Base-by-base conservation (phyloP, 2,888 invertebrate species). In the Cheilosia grossa region DNA sequence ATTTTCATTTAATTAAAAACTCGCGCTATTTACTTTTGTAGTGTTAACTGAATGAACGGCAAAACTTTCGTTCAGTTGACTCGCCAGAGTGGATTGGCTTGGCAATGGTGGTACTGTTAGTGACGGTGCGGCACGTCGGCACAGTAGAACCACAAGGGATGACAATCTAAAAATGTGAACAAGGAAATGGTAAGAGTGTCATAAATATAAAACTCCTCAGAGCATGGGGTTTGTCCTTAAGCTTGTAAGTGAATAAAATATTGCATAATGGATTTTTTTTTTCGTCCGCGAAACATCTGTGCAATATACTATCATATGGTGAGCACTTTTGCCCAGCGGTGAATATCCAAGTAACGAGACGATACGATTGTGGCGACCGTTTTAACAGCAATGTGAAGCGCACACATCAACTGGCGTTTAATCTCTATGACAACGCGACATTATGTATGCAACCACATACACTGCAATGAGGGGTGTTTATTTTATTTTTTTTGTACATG, bases 1-100 rank as follows among this genome's bases (percentile, higher is more conserved):
- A 81, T 77, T 85, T 85, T 77, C 85, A 85, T 85, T 85, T 85
- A 85, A 85, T 85, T 85, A 85, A 85, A 85, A 85, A 85, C 75
- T 85, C 81, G 75, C 75, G 81, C 75, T 85, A 77, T 81, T 85
- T 81, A 81, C 85, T 85, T 81, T 85, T 81, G 75, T 64, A 75
- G 81, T 81, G 75, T 77, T 81, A 72, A 81, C 54, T 81, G 85
- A 81, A 77, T 81, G 81, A 81, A 85, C 61, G 75, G 64, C 40
- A 77, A 77, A 80, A 77, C 59, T 85, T 85, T 80, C 81, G 75
- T 80, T 59, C 74, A 80, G 80, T 80, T 75, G 61, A 83, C 80
- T 80, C 75, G 61, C 61, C 44, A 58, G 61, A 85, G 75, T 77
- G 75, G 74, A 85, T 85, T 85, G 85, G 56, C 75, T 72, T 72